phyloP scores from a whole-genome alignment of 2,113 vertebrate species.

The Protobothrops flavoviridis region DNA sequence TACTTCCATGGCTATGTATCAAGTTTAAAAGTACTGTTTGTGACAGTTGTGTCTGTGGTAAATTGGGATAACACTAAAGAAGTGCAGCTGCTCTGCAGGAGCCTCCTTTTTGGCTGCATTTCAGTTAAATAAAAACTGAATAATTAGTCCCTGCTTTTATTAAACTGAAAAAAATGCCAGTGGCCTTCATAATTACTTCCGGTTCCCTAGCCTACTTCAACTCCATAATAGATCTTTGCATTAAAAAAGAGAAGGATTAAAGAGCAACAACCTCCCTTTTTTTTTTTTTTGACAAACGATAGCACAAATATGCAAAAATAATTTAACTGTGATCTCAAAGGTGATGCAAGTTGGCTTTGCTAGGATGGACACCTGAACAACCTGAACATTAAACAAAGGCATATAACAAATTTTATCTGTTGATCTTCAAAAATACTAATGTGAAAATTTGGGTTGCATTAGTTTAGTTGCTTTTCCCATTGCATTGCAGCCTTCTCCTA shows the following conservation, averaged over 20 bases:
- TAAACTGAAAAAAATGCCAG: constrained; percentile 78
- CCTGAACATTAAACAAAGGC: constrained; percentile 26
- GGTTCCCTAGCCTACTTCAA: constrained; percentile 87
- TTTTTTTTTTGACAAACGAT: not conserved
- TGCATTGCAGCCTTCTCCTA: not conserved
- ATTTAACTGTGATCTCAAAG: constrained; percentile 21
- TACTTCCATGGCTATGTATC: constrained; percentile 78
- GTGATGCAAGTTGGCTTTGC: constrained; percentile 25
- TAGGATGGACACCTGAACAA: not conserved
- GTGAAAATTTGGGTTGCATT: constrained; percentile 5
- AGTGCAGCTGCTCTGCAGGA: constrained; percentile 77
- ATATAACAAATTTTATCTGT: constrained; percentile 7
- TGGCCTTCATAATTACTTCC: constrained; percentile 88
- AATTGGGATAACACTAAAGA: constrained; percentile 81
- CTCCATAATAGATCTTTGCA: constrained; percentile 82
- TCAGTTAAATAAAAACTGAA: constrained; percentile 80
- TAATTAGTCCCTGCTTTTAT: constrained; percentile 78
- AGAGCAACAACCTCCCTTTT: constrained; percentile 46
- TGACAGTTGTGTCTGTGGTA: constrained; percentile 81
- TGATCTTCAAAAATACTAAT: constrained; percentile 20
- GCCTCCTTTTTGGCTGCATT: constrained; percentile 78
- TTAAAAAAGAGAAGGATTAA: constrained; percentile 62
- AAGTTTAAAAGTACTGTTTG: constrained; percentile 78
- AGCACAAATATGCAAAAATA: not conserved
- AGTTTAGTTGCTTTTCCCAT: constrained; percentile 32